These are phyloP conservation scores for Oikopleura dioica DNA, from an alignment of 23 tunicate species.

Conservation along the genomic window DNA sequence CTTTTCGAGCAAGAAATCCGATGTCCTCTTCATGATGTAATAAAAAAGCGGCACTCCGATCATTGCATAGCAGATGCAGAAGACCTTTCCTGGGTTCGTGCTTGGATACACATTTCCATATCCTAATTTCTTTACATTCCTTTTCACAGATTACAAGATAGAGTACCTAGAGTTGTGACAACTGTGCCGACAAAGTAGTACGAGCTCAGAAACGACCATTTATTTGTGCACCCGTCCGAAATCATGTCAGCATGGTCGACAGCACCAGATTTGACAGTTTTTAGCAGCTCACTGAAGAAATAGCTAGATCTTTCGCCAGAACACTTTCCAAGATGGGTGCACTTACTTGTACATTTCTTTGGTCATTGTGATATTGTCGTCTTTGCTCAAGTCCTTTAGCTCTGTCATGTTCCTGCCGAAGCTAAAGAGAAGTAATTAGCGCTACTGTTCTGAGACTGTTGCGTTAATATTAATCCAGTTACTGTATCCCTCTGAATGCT, in stretches of 20 bases:
- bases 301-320: neutral
- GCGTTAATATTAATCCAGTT: too few relatives aligned
- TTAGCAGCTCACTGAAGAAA: neutral
- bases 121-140: too few relatives aligned
- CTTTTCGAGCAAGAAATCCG: neutral
- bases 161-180: neutral
- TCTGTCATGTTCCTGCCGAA: too few relatives aligned
- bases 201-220: neutral
- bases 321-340: neutral
- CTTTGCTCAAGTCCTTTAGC: too few relatives aligned
- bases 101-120: neutral
- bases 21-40: neutral
- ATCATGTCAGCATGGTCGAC: slow-evolving; percentile 1
- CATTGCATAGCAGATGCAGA: neutral
- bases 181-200: slow-evolving; percentile 9
- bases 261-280: slow-evolving; percentile 4
- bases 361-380: neutral
- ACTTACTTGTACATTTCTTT: neutral
- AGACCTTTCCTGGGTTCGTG: slow-evolving; percentile 1
- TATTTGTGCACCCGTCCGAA: neutral
- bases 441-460: too few relatives aligned
- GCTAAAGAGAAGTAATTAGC: too few relatives aligned
- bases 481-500: neutral
- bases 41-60: neutral
- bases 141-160: too few relatives aligned